Conservation (phyloP, 2,888 invertebrate genomes). For the Cancer borealis region DNA sequence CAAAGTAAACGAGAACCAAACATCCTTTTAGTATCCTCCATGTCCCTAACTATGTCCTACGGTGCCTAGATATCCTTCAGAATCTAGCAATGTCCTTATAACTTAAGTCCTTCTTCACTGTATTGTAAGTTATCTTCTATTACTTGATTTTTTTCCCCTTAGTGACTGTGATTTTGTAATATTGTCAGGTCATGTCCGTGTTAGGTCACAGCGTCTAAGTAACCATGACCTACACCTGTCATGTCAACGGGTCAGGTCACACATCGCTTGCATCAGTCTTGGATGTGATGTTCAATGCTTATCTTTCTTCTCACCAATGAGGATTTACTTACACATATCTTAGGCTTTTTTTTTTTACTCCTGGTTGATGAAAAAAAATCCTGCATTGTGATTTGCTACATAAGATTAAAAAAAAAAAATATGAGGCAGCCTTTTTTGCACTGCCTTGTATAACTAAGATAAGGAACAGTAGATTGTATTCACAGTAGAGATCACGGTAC, state of each 20-base stretch:
- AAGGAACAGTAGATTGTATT: not conserved
- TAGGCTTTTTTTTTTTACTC: no score
- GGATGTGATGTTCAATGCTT: not conserved
- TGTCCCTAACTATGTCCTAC: not conserved
- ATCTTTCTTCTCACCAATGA: no score
- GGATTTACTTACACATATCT: no score
- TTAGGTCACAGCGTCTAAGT: not conserved
- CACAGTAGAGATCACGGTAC: not conserved
- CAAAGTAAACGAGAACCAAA: not conserved
- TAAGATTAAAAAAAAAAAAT: not conserved
- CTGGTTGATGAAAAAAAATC: not conserved
- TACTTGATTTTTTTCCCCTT: not conserved
- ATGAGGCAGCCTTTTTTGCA: not conserved
- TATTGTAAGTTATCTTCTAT: not conserved
- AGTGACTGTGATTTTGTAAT: not conserved
- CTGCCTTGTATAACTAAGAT: not conserved
- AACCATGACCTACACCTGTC: not conserved
- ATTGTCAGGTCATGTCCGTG: not conserved
- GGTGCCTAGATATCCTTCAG: not conserved
- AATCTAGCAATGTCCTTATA: not conserved
- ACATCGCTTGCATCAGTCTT: not conserved
- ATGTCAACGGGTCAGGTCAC: not conserved
- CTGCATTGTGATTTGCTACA: not conserved
- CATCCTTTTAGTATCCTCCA: not conserved
- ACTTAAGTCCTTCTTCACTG: not conserved